Evolutionary conservation across 1,140 invertebrate genomes (phyloP), one percentile per base, ranked within the genome.

Genomic region (Polypedilum pembai): DNA sequence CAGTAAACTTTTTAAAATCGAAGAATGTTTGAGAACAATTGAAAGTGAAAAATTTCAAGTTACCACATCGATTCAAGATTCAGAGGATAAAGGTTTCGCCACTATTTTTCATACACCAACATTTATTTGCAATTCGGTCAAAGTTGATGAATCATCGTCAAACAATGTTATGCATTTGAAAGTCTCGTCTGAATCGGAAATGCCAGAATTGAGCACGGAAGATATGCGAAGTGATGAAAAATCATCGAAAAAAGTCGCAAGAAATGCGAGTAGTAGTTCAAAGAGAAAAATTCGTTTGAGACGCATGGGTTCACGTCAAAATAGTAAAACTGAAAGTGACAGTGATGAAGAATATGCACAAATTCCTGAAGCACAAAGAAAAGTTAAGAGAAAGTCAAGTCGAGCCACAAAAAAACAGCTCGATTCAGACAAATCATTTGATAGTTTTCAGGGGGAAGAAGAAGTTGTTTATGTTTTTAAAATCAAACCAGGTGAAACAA

Each of bases 291-390:
- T 75, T 73, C 78, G 81, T 0, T 75, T 82, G n/a, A 78, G 81
- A n/a, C 81, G 82, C 74, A 79, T 81, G 76, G 81, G 81, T 0
- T 82, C 81, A 0, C 76, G 81, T 0, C 81, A 82, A 75, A 82
- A 81, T 74, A 82, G 80, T 75, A 82, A 82, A 76, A 82, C 81
- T n/a, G 81, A 82, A 76, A 82, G 81, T 76, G 83, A 84, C 73
- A 81, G 78, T 77, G 83, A 81, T 73, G 78, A 78, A 76, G 83
- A 86, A 75, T 77, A 80, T 74, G 79, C 83, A 40, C 80, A 82
- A 66, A 82, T 82, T 17, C 83, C 83, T 75, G 81, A 82, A 76
- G 79, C 80, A 0, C 80, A 80, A 18, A 77, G 81, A 65, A 78
- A 80, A 3, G 40, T 81, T 40, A 82, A 81, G 0, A 77, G 80